Percentiles rank a stretch among this genome's conserved stretches.
Evolutionary conservation across 2,113 vertebrate genomes (phyloP).

Genomic region (Mus musculus): GRCm39 chr17:72729501-72730000

Average conservation of each 20-base stretch:
- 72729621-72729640: background rate
- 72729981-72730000: background rate
- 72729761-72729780: too few relatives aligned
- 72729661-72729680: background rate
- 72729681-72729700: background rate
- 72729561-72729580: too few relatives aligned
- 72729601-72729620: background rate
- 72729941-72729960: background rate
- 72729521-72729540: background rate
- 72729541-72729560: background rate
- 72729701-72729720: background rate
- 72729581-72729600: fast-evolving
- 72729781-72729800: background rate
- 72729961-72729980: background rate
- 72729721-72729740: background rate
- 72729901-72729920: background rate
- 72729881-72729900: background rate
- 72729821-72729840: background rate
- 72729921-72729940: background rate
- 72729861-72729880: background rate
- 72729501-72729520: background rate
- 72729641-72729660: background rate
- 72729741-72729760: background rate
- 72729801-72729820: background rate
- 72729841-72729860: background rate